These are phyloP conservation scores for Typhlomys cinereus DNA, from an alignment of 2,113 vertebrate species.

Conservation along the genomic window DNA sequence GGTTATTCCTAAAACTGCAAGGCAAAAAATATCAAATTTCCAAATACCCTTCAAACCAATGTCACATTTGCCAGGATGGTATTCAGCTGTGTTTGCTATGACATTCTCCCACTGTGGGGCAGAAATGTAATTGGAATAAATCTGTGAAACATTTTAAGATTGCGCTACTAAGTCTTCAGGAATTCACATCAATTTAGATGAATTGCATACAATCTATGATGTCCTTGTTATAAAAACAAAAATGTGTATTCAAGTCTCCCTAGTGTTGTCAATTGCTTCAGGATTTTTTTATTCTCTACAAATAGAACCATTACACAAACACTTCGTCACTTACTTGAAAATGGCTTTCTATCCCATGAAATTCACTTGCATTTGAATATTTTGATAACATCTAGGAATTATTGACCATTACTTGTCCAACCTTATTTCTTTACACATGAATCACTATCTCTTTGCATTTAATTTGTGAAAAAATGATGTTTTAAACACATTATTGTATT, in stretches of 20 bases:
- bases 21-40: conserved; percentile 30
- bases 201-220: conserved; percentile 44
- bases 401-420: conserved; percentile 23
- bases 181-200: conserved; percentile 58
- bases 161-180: conserved; percentile 11
- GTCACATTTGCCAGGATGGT: neutral
- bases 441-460: neutral
- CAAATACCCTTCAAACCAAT: conserved; percentile 7
- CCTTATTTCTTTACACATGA: conserved; percentile 25
- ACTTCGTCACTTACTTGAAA: conserved; percentile 48
- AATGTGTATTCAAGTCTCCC: conserved; percentile 27
- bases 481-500: neutral
- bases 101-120: neutral
- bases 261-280: conserved; percentile 29
- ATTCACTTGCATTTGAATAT: conserved; percentile 38
- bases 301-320: conserved; percentile 20
- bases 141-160: conserved; percentile 42
- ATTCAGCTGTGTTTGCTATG: conserved; percentile 8
- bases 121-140: conserved; percentile 48
- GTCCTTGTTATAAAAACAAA: conserved; percentile 5
- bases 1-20: neutral
- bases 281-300: conserved; percentile 62
- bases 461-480: neutral
- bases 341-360: conserved; percentile 30
- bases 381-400: conserved; percentile 55